Evolutionary conservation across 2,888 invertebrate genomes (phyloP).

Genomic region (Tuta absoluta): DNA sequence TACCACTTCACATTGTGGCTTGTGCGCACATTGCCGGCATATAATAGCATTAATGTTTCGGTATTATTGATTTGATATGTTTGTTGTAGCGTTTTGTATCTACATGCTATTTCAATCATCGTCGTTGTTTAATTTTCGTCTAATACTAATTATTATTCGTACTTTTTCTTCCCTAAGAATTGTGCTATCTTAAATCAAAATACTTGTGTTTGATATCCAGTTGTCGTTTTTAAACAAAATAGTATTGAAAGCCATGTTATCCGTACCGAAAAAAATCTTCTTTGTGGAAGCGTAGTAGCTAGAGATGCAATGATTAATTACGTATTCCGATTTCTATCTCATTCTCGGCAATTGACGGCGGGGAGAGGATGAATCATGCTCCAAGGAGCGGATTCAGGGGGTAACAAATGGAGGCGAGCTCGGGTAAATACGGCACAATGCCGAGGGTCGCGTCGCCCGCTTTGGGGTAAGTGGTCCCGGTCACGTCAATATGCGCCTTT

Average conservation of each 20-base stretch:
- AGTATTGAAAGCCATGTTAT: neutral
- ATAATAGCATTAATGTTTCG: slow-evolving; percentile 64
- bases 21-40: slow-evolving; percentile 69
- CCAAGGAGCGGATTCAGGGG: slow-evolving; percentile 79
- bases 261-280: slow-evolving; percentile 1
- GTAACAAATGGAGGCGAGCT: slow-evolving; percentile 77
- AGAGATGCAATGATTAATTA: slow-evolving; percentile 41
- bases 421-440: slow-evolving; percentile 78
- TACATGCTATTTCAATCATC: slow-evolving; percentile 17
- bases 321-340: slow-evolving; percentile 55
- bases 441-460: slow-evolving; percentile 73
- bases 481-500: slow-evolving; percentile 78
- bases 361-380: slow-evolving; percentile 77
- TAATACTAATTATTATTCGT: neutral
- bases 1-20: slow-evolving; percentile 79
- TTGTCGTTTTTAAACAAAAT: neutral
- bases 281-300: slow-evolving; percentile 11
- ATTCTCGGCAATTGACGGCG: slow-evolving; percentile 66
- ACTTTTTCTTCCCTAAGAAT: neutral
- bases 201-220: neutral
- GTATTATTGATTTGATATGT: slow-evolving; percentile 56
- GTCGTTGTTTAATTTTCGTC: slow-evolving; percentile 2
- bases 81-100: slow-evolving; percentile 27
- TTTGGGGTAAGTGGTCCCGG: slow-evolving; percentile 77
- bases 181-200: neutral